These are phyloP conservation scores for Pyralis farinalis DNA, from an alignment of 2,888 invertebrate genomes.

Conservation along the genomic window DNA sequence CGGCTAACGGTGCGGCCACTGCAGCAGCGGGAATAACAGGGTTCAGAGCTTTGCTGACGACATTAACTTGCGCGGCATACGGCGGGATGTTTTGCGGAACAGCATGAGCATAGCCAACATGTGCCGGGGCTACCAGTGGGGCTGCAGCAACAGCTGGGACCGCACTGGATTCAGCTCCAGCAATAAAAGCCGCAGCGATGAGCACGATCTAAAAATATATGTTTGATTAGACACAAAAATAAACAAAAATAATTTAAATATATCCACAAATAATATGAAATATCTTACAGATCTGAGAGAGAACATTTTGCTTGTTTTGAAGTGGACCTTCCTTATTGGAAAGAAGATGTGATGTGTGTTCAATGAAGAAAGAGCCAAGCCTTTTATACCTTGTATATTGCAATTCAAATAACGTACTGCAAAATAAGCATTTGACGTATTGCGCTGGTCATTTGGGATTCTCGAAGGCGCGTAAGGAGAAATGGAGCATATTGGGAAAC, in stretches of 20 bases:
- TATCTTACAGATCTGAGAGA: slow-evolving; percentile 73
- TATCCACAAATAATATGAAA: slow-evolving; percentile 1
- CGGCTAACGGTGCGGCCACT: slow-evolving; percentile 34
- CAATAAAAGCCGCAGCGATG: slow-evolving; percentile 58
- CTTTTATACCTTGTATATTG: slow-evolving; percentile 73
- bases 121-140: slow-evolving; percentile 75
- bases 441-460: slow-evolving; percentile 71
- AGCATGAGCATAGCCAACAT: slow-evolving; percentile 79
- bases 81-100: slow-evolving; percentile 84
- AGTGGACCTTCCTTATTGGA: slow-evolving; percentile 67
- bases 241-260: not conserved
- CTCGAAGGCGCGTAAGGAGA: slow-evolving; percentile 60
- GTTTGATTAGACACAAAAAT: not conserved
- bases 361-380: slow-evolving; percentile 45
- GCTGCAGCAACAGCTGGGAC: slow-evolving; percentile 54
- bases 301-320: slow-evolving; percentile 68
- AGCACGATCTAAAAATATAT: slow-evolving; percentile 58
- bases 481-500: slow-evolving; percentile 74
- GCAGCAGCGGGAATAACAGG: slow-evolving; percentile 56
- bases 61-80: slow-evolving; percentile 81
- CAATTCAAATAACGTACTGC: slow-evolving; percentile 63
- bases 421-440: slow-evolving; percentile 68
- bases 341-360: slow-evolving; percentile 67
- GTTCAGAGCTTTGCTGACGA: slow-evolving; percentile 67
- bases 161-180: slow-evolving; percentile 57